These are phyloP conservation scores for Pyxicephalus adspersus DNA, from an alignment of 2,113 vertebrate genomes.

Conservation along the genomic window DNA sequence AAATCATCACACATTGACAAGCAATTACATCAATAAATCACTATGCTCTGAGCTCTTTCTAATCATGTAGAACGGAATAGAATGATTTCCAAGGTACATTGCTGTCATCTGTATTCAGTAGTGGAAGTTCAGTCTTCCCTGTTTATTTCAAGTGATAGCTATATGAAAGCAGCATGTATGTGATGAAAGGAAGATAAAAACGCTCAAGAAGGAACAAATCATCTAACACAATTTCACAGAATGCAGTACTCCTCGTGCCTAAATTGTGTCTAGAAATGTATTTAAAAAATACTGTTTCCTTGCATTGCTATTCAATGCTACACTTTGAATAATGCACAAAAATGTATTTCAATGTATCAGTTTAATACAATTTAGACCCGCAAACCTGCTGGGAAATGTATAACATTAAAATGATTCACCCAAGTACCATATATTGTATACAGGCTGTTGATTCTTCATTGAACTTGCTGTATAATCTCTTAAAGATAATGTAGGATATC, in stretches of 20 bases:
- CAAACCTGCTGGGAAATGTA: not conserved
- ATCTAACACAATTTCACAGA: slow-evolving; percentile 21
- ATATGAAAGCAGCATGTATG: not conserved
- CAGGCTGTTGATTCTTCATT: not conserved
- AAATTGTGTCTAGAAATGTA: not conserved
- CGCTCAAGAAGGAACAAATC: slow-evolving; percentile 23
- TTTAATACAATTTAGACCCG: not conserved
- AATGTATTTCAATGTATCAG: not conserved
- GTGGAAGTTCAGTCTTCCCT: not conserved
- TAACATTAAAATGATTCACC: not conserved
- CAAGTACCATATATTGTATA: not conserved
- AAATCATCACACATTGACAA: slow-evolving; percentile 40
- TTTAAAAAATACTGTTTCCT: not conserved
- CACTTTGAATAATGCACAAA: not conserved
- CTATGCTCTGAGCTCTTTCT: slow-evolving; percentile 11
- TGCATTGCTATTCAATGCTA: not conserved
- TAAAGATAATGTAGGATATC: not conserved
- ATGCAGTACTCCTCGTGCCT: not conserved
- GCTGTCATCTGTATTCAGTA: not conserved
- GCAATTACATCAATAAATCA: slow-evolving; percentile 40
- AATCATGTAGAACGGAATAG: not conserved
- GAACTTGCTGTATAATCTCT: not conserved
- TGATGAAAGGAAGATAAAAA: slow-evolving; percentile 1
- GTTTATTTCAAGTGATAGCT: slow-evolving; percentile 27
- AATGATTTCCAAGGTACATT: not conserved